Percentiles rank a stretch among this genome's conserved stretches.
Conservation (phyloP, 2,797 vertebrate genomes). For the Linurgus olivaceus region DNA sequence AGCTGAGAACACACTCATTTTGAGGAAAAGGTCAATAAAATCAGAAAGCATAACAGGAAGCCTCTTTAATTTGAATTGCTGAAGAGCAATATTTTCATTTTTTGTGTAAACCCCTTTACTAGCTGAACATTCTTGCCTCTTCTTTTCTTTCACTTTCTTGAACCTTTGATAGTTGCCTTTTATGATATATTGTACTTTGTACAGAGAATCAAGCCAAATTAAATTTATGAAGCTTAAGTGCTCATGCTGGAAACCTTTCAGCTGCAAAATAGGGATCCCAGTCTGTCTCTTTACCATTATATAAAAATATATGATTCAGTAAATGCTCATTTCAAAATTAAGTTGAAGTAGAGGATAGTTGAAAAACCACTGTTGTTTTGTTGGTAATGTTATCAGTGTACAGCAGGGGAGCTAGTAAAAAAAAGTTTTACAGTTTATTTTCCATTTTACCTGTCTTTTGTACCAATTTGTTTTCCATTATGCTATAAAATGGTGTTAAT, state of each 20-base stretch:
- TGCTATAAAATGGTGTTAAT: constrained; percentile 8
- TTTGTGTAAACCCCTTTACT: not conserved
- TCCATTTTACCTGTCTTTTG: constrained; percentile 17
- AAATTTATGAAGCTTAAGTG: not conserved
- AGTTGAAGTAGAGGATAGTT: not conserved
- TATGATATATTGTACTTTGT: not conserved
- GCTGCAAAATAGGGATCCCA: not conserved
- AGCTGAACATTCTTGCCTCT: not conserved
- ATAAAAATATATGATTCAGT: not conserved
- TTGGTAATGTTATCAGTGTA: not conserved
- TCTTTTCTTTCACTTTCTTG: not conserved
- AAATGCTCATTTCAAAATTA: not conserved
- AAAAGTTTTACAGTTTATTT: not conserved
- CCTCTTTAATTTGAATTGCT: not conserved
- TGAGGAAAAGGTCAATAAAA: not conserved
- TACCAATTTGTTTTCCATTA: constrained; percentile 21
- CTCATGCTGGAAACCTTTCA: not conserved
- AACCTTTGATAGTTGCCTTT: not conserved
- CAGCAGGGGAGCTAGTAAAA: not conserved
- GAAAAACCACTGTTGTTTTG: not conserved
- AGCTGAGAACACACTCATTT: not conserved
- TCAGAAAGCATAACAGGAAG: not conserved
- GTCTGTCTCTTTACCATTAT: not conserved
- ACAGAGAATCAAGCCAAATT: not conserved
- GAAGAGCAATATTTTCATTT: not conserved